Base-by-base conservation (phyloP, 2,797 vertebrate species). In the Eupleurogrammus muticus region DNA sequence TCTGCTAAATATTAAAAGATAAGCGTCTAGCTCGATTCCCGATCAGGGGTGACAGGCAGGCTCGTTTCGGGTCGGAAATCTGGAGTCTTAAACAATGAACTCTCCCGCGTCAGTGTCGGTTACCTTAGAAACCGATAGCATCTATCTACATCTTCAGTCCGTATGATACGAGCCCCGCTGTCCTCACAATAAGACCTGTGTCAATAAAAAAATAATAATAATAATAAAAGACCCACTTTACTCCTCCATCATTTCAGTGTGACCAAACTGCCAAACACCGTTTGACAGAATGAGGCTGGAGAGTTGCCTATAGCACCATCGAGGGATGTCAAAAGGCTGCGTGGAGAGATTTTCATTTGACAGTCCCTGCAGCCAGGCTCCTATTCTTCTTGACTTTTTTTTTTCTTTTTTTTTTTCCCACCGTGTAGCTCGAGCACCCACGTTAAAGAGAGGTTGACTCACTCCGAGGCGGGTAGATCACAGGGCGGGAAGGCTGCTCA, bases 201-300 rank as follows among this genome's bases (percentile, higher is more conserved):
- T 71, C 35, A 46, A 44, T 11, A 19, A 32, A 51, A 68, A 28
- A 28, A 28, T 3, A 28, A 28, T n/a, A n/a, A n/a, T n/a, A 28
- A 28, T 6, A 28, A 28, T 3, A 46, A 63, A 70, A 66, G 9
- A 16, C 2, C 11, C 38, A 56, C 51, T 78, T 66, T 59, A 73
- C 57, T 77, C 64, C 68, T 76, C 61, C 64, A 73, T 83, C 72
- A 80, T 77, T 73, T 77, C 59, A 75, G 65, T 78, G 55, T 80
- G 67, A 84, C 83, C 77, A 89, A 83, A 85, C 76, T 76, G 72
- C 71, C 73, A 80, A 82, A 81, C n/a, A 9, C 16, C 61, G 59
- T 82, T 73, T 88, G 81, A 89, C 75, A 87, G 72, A 89, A 79
- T 82, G 84, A 84, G 84, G 83, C 70, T 77, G 73, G 73, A 77